These are phyloP conservation scores for Metridium senile DNA, from an alignment of 92 coral and sea anemone genomes.

Conservation along the genomic window DNA sequence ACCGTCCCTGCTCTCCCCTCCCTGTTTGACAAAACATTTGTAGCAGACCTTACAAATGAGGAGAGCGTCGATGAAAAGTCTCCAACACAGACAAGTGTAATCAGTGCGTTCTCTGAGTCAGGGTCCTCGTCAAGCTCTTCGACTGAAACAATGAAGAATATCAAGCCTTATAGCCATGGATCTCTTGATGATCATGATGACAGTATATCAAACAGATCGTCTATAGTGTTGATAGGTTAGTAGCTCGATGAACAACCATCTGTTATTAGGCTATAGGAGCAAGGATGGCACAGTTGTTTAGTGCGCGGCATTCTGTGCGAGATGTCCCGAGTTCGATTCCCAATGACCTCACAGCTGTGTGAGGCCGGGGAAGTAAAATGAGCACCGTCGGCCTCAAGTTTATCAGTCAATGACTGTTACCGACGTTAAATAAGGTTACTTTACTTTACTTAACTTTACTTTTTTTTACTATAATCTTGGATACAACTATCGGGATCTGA, in stretches of 20 bases:
- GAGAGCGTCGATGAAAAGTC: slow-evolving; percentile 91
- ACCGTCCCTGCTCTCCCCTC: slow-evolving; percentile 28
- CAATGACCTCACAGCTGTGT: too few relatives aligned
- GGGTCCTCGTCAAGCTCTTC: slow-evolving; percentile 77
- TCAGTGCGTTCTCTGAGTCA: slow-evolving; percentile 74
- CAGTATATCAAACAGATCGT: slow-evolving; percentile 69
- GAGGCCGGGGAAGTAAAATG: too few relatives aligned
- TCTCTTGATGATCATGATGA: slow-evolving; percentile 77
- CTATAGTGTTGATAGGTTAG: slow-evolving; percentile 86
- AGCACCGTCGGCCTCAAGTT: too few relatives aligned
- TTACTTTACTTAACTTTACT: too few relatives aligned
- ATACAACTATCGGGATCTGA: too few relatives aligned
- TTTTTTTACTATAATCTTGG: too few relatives aligned
- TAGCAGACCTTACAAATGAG: slow-evolving; percentile 80
- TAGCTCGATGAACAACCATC: background rate
- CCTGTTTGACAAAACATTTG: slow-evolving; percentile 44
- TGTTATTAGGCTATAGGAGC: too few relatives aligned
- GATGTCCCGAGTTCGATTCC: too few relatives aligned
- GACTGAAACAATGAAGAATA: slow-evolving; percentile 78
- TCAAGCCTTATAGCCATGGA: slow-evolving; percentile 57
- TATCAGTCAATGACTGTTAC: too few relatives aligned
- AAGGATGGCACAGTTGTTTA: too few relatives aligned
- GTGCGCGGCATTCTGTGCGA: too few relatives aligned
- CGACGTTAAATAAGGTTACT: too few relatives aligned
- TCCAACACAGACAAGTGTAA: slow-evolving; percentile 53